Base-by-base conservation (phyloP, 1,140 invertebrate species). In the Brachystomella parvula region DNA sequence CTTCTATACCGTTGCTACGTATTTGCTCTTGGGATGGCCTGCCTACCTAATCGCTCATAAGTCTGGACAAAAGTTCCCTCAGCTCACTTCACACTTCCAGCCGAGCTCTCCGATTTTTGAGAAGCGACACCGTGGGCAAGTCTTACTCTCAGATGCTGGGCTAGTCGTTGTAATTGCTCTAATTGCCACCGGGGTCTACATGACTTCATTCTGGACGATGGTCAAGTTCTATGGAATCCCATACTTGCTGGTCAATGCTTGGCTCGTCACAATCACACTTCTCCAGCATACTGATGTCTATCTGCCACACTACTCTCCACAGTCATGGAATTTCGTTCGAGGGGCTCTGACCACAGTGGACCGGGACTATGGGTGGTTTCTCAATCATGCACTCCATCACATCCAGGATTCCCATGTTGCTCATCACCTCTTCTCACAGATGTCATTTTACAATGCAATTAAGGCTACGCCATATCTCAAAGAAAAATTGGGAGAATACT, bases 31-130 rank as follows among this genome's bases (percentile, higher is more conserved):
- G n/a, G 60, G 60, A 3, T 62, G 60, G 60, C 60, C 60, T 9
- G 60, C 60, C 3, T 62, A 62, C 31, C 60, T 62, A 15, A 44
- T 62, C 12, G 24, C 60, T 62, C 60, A 62, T 29, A 39, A 47
- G 28, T 62, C 60, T 6, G 60, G 60, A 39, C 60, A 62, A 26
- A 39, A 47, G 44, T 62, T 12, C 24, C 33, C 60, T 19, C 30
- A 39, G 15, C 28, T 39, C 19, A 47, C 60, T 15, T 24, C 26
- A 15, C 60, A 62, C 28, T 62, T 62, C 24, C 32, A 62, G 3
- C 32, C 60, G 3, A 44, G 31, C 15, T 39, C 60, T 3, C 60
- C 60, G 15, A 39, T 62, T 29, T 62, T 62, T 47, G 60, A 62
- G 33, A 62, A 62, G 39, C 9, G 60, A 29, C 60, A 62, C 24